Percentiles rank a stretch among this genome's conserved stretches.
phyloP scores from a whole-genome alignment of 2,797 vertebrate species.

The Triplophysa yarkandensis region DNA sequence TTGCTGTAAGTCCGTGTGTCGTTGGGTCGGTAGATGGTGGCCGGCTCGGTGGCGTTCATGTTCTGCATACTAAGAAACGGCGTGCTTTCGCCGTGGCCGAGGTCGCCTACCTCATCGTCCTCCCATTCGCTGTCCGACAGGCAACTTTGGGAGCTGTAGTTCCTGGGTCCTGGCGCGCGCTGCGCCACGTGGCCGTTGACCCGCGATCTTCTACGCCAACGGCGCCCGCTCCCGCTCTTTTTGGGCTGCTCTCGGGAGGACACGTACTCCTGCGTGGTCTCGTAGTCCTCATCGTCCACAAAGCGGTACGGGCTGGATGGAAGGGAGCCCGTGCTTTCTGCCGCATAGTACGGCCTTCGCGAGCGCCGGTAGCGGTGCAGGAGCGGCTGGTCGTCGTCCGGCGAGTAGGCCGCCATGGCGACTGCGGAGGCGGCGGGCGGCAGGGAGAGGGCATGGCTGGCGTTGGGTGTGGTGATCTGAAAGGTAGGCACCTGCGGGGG shows the following conservation, averaged over 20 bases:
- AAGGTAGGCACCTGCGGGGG: constrained; percentile 92
- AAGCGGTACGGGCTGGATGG: constrained; percentile 93
- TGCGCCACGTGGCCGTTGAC: constrained; percentile 89
- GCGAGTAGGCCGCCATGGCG: constrained; percentile 76
- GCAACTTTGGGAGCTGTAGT: constrained; percentile 92
- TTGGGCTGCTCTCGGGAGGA: constrained; percentile 87
- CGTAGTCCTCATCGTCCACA: constrained; percentile 93
- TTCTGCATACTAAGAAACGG: constrained; percentile 95
- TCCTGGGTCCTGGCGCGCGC: constrained; percentile 81
- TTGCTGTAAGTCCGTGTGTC: constrained; percentile 91
- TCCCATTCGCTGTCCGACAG: constrained; percentile 89
- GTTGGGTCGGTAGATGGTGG: constrained; percentile 72
- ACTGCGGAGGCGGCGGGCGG: constrained; percentile 82
- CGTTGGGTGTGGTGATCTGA: constrained; percentile 94
- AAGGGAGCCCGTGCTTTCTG: constrained; percentile 91
- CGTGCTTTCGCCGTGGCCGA: constrained; percentile 88
- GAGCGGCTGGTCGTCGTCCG: constrained; percentile 90
- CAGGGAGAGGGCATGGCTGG: constrained; percentile 88
- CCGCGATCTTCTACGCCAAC: constrained; percentile 86
- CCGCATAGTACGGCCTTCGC: constrained; percentile 83
- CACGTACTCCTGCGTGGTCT: constrained; percentile 95
- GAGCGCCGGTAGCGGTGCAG: constrained; percentile 82
- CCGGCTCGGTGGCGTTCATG: constrained; percentile 83
- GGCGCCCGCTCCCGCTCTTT: constrained; percentile 85
- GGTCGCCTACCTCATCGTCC: constrained; percentile 85